Evolutionary conservation across 2,888 invertebrate species (phyloP).

Genomic region (Tipula confusa): DNA sequence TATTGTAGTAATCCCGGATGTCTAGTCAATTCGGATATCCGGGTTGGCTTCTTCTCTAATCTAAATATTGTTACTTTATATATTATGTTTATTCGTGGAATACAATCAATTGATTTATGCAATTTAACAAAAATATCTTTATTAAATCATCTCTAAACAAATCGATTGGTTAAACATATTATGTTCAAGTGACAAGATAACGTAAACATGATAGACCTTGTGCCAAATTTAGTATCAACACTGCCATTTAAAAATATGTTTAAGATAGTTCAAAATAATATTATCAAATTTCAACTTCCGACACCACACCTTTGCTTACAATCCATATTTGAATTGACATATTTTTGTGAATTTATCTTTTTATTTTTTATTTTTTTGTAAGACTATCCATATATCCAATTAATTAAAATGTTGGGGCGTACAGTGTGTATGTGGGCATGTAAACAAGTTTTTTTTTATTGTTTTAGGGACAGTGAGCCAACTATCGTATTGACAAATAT

Average conservation of each 20-base stretch:
- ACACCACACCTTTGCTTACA: background rate
- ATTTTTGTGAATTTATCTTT: background rate
- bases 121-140: background rate
- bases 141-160: background rate
- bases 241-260: background rate
- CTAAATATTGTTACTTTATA: too few species aligned
- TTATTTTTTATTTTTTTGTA: background rate
- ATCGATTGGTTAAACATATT: background rate
- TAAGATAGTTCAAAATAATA: background rate
- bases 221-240: background rate
- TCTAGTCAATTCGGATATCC: background rate
- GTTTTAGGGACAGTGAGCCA: background rate
- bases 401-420: constrained; percentile 9
- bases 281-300: background rate
- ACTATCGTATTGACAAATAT: background rate
- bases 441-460: background rate
- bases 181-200: too few species aligned
- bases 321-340: background rate
- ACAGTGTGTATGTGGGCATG: background rate
- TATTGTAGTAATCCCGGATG: background rate
- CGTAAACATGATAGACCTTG: background rate
- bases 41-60: too few species aligned
- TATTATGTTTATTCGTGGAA: background rate
- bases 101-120: background rate
- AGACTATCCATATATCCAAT: background rate